A percentile compares a stretch with the other conserved stretches of the same genome.
Evolutionary conservation across 2,113 vertebrate species (phyloP).

Genomic region (Percopsis transmontana): DNA sequence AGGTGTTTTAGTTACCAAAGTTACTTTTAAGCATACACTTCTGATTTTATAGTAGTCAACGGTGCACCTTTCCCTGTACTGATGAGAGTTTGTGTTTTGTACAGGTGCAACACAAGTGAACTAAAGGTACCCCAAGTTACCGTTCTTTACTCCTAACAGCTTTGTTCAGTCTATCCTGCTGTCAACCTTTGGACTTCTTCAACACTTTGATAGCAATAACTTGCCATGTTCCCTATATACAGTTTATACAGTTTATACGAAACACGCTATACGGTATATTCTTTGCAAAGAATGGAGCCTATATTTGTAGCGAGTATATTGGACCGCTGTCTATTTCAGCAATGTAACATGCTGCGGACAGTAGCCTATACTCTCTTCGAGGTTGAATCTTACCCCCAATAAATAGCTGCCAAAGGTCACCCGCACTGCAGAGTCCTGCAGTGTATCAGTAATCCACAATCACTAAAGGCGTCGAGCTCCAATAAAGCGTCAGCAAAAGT

Average conservation of each 20-base stretch:
- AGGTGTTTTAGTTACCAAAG: slow-evolving; percentile 10
- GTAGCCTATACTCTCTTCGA: slow-evolving; percentile 46
- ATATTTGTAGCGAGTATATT: slow-evolving; percentile 22
- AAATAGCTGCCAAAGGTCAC: slow-evolving; percentile 69
- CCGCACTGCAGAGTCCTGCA: slow-evolving; percentile 50
- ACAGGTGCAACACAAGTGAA: slow-evolving; percentile 62
- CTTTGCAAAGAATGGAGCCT: not conserved
- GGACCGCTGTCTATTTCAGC: slow-evolving; percentile 31
- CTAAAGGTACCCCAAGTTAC: slow-evolving; percentile 17
- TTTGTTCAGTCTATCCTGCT: slow-evolving; percentile 43
- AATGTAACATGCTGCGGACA: slow-evolving; percentile 20
- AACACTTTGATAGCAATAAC: slow-evolving; percentile 36
- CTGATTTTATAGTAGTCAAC: not conserved
- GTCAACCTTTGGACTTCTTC: slow-evolving; percentile 67
- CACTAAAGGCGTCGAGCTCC: slow-evolving; percentile 70
- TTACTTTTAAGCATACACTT: not conserved
- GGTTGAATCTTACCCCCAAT: slow-evolving; percentile 77
- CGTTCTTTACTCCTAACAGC: slow-evolving; percentile 43
- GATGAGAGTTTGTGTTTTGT: slow-evolving; percentile 36
- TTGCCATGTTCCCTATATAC: slow-evolving; percentile 15
- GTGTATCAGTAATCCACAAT: slow-evolving; percentile 80
- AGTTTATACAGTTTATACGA: too few relatives aligned
- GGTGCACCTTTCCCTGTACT: not conserved
- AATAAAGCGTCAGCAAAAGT: slow-evolving; percentile 68
- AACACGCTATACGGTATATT: too few relatives aligned